Evolutionary conservation across 2,113 vertebrate species (phyloP), one percentile per base, ranked within the genome.

Genomic region (Rhinolophus ferrumequinum): DNA sequence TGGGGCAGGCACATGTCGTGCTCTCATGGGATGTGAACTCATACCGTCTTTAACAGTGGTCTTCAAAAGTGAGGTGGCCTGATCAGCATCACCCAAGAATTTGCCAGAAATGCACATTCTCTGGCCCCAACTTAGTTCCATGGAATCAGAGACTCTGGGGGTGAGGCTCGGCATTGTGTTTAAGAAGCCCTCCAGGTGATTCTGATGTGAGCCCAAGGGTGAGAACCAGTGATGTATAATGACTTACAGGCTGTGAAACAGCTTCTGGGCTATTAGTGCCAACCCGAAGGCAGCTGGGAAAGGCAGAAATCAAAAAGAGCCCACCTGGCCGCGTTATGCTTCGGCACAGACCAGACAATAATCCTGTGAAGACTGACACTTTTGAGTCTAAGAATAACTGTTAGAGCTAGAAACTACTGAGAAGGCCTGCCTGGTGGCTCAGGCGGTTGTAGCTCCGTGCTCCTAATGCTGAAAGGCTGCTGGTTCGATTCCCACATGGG

Each of bases 161-260:
- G 56, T 56, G 47, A 56, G 54, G 44, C 85, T 26, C 85, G 38
- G 69, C 2, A 8, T 19, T 38, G 54, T 33, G 75, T 50, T 38
- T 76, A 35, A 92, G 1, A 26, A 87, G 44, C 10, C 3, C 41
- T 92, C 21, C 21, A 26, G 66, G 83, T 35, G 44, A 80, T 16
- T 67, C 79, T 6, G n/a, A 35, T 47, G 9, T 9, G 4, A 0
- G 0, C n/a, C 28, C 44, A 50, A 33, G 85, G 2, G 70, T 8
- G 66, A 60, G 35, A 50, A 18, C 19, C 72, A 19, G 13, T 16
- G 60, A 50, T 0, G 8, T 14, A 26, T 28, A 24, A 11, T n/a
- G 47, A 77, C 44, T 22, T 16, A 3, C 19, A 79, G 90, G 38
- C 56, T 67, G 35, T 22, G 35, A 72, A 35, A 12, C 41, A 35